A percentile compares a stretch with the other conserved stretches of the same genome.
Evolutionary conservation across 2,888 invertebrate genomes (phyloP).

Genomic region (Yponomeuta sedellus): DNA sequence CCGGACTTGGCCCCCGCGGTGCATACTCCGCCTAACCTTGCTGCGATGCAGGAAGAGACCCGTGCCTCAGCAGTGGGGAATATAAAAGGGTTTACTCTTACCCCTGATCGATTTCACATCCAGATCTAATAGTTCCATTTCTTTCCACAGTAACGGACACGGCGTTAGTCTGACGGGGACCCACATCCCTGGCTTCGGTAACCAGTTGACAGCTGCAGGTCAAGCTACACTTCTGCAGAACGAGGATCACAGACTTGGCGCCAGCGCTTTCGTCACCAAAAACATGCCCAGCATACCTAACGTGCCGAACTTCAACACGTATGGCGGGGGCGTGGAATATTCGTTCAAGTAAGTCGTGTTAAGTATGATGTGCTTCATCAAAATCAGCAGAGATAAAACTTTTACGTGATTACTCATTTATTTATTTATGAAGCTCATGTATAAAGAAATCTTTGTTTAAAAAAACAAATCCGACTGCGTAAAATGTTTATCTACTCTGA

Average conservation of each 20-base stretch:
- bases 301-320: conserved; percentile 46
- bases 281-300: conserved; percentile 38
- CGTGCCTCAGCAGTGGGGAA: too few relatives aligned
- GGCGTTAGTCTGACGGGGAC: conserved; percentile 34
- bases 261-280: conserved; percentile 44
- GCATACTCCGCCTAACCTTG: too few relatives aligned
- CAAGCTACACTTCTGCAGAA: conserved; percentile 35
- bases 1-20: too few relatives aligned
- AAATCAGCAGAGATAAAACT: too few relatives aligned
- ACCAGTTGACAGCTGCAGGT: conserved; percentile 38
- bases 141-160: conserved; percentile 41
- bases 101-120: neutral
- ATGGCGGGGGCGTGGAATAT: conserved; percentile 46
- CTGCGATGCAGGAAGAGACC: too few relatives aligned
- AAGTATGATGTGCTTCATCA: neutral
- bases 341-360: conserved; percentile 41
- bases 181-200: conserved; percentile 33
- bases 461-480: too few relatives aligned
- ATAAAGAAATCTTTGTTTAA: too few relatives aligned
- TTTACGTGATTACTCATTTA: too few relatives aligned
- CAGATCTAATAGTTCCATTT: neutral
- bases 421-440: too few relatives aligned
- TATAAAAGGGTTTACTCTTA: too few relatives aligned
- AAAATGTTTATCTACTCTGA: too few relatives aligned
- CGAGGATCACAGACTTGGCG: conserved; percentile 37